phyloP scores from a whole-genome alignment of 2,888 invertebrate species.

The Melanostoma scalare region DNA sequence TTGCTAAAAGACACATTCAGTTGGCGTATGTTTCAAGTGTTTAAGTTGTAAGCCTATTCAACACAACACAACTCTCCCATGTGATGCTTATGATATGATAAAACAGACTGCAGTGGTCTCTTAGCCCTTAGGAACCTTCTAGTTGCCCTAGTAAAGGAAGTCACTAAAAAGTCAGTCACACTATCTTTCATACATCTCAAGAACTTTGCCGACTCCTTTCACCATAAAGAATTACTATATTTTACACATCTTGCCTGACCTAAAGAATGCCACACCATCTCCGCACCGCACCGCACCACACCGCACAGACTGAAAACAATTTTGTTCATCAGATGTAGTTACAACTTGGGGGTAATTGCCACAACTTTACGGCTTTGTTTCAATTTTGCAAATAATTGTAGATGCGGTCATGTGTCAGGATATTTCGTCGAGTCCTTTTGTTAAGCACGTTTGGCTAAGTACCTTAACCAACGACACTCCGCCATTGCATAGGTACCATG shows the following conservation, averaged over 20 bases:
- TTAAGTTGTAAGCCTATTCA: conserved; percentile 20
- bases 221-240: conserved; percentile 1
- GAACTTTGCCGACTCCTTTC: neutral
- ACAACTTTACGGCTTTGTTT: conserved; percentile 57
- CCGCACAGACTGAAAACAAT: neutral
- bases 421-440: conserved; percentile 46
- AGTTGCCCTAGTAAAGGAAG: neutral
- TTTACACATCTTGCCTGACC: neutral
- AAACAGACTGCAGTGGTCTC: neutral
- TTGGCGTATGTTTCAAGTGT: neutral
- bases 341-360: conserved; percentile 48
- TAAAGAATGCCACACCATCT: neutral
- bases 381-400: conserved; percentile 68
- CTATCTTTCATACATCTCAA: conserved; percentile 2
- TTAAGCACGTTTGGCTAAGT: conserved; percentile 53
- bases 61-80: neutral
- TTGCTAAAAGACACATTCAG: neutral
- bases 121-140: neutral
- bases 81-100: neutral
- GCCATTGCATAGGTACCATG: neutral
- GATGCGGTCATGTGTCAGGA: conserved; percentile 66
- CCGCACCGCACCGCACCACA: neutral
- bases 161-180: conserved; percentile 32
- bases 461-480: conserved; percentile 21
- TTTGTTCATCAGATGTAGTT: conserved; percentile 9